Conservation (phyloP, 2,888 invertebrate species). For the Eremobia ochroleuca region DNA sequence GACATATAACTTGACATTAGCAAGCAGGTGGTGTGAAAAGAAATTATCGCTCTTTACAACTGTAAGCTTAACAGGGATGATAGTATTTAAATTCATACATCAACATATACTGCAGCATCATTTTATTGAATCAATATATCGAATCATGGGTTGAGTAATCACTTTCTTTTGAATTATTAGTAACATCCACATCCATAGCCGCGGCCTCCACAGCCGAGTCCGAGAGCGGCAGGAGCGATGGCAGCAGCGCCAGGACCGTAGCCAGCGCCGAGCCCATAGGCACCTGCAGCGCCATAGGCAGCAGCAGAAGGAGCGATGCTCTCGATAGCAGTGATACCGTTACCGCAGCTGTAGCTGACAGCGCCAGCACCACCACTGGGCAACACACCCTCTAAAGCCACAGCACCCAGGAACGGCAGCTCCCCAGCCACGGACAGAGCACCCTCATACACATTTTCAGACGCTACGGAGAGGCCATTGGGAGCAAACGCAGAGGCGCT, state of each 20-base stretch:
- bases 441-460: conserved; percentile 61
- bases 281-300: neutral
- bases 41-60: no score
- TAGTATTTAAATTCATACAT: no score
- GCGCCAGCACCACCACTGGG: conserved; percentile 75
- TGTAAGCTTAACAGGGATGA: no score
- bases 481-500: conserved; percentile 14
- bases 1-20: no score
- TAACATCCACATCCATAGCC: conserved; percentile 43
- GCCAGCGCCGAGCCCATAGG: neutral
- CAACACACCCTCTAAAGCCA: conserved; percentile 73
- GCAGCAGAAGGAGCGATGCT: conserved; percentile 11
- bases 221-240: conserved; percentile 6
- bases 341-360: conserved; percentile 76
- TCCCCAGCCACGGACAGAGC: conserved; percentile 73
- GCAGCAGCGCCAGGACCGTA: neutral
- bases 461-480: conserved; percentile 15
- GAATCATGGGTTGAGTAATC: neutral
- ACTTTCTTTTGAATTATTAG: neutral
- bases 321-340: conserved; percentile 59
- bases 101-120: no score
- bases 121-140: neutral
- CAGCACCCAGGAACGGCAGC: conserved; percentile 77
- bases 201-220: conserved; percentile 7
- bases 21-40: no score